Conservation (phyloP, 2,797 vertebrate species). For the Rhincodon typus region DNA sequence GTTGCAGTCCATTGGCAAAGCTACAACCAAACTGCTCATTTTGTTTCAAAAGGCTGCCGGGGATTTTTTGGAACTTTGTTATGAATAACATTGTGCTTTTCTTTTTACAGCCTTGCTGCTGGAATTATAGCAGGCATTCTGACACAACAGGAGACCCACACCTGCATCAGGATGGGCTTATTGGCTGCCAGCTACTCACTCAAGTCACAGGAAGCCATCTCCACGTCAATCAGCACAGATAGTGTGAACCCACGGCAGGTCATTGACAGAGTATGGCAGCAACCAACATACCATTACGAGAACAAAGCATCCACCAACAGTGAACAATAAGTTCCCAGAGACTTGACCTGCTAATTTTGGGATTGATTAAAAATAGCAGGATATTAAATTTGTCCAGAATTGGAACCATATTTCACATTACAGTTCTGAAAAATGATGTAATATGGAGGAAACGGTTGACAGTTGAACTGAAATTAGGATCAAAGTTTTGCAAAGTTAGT, state of each 20-base stretch:
- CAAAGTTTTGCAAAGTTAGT: neutral
- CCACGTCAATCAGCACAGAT: slow-evolving; percentile 53
- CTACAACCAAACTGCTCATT: neutral
- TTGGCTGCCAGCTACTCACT: slow-evolving; percentile 67
- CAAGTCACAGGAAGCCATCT: slow-evolving; percentile 61
- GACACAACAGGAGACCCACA: slow-evolving; percentile 57
- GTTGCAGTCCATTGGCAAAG: neutral
- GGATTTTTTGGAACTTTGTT: neutral
- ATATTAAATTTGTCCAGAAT: neutral
- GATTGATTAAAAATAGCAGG: neutral
- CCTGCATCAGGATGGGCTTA: slow-evolving; percentile 74
- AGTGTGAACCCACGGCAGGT: slow-evolving; percentile 25
- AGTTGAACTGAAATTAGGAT: too few relatives aligned
- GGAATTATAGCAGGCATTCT: slow-evolving; percentile 72
- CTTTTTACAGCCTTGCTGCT: slow-evolving; percentile 64
- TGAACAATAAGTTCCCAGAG: neutral
- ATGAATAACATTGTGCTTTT: neutral
- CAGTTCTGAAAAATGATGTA: neutral
- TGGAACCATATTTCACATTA: neutral
- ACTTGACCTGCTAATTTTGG: neutral
- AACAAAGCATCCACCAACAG: neutral
- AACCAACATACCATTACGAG: neutral
- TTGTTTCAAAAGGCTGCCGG: neutral
- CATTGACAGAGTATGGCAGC: neutral
- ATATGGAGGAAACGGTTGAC: too few relatives aligned